Evolutionary conservation across 1,140 invertebrate genomes (phyloP).

Genomic region (Mamestra configurata): DNA sequence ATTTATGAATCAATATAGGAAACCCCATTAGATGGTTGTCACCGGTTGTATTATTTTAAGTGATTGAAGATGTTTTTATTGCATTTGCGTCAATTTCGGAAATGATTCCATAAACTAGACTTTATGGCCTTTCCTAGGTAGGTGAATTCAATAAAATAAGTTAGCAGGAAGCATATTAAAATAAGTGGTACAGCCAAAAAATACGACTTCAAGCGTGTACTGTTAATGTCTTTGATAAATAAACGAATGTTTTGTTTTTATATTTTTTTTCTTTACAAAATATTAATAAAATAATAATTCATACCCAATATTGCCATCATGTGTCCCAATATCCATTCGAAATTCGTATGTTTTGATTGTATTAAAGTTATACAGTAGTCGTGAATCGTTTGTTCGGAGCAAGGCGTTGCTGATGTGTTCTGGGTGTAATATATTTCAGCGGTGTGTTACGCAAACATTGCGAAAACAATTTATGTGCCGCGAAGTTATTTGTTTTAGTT

Average conservation of each 20-base stretch:
- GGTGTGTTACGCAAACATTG: constrained; percentile 27
- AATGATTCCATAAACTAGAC: not conserved
- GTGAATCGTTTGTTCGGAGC: constrained; percentile 7
- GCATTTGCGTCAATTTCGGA: not conserved
- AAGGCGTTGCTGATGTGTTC: constrained; percentile 8
- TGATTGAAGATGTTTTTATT: not conserved
- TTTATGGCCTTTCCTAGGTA: not conserved
- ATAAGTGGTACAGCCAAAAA: not conserved
- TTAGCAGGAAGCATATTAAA: not conserved
- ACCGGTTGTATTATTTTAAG: not conserved
- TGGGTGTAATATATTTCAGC: constrained; percentile 28
- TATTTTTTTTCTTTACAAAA: not conserved
- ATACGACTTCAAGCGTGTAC: too few species aligned
- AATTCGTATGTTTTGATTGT: not conserved
- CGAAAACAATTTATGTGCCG: constrained; percentile 43
- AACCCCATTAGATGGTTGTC: not conserved
- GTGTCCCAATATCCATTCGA: constrained; percentile 3
- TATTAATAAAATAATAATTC: constrained; percentile 3
- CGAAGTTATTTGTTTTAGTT: constrained; percentile 45
- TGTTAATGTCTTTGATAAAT: too few species aligned
- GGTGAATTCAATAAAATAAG: too few species aligned
- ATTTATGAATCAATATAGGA: not conserved
- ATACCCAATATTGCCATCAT: not conserved
- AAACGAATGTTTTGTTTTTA: too few species aligned
- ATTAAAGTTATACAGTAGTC: constrained; percentile 9